phyloP scores from a whole-genome alignment of 2,113 vertebrate species.

The Pterocles gutturalis region DNA sequence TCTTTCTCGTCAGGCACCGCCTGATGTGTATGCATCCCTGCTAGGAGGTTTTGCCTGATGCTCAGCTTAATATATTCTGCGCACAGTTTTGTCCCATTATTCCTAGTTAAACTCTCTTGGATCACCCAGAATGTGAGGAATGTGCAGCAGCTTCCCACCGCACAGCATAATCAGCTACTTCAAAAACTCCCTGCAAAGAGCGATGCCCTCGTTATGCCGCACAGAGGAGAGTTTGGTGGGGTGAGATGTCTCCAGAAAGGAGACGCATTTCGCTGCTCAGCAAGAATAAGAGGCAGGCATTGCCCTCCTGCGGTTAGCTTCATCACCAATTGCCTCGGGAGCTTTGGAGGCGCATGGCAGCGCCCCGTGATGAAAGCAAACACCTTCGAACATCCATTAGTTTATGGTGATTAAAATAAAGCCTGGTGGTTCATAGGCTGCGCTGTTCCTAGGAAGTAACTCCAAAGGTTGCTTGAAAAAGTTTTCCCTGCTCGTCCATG shows the following conservation, averaged over 20 bases:
- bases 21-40: not conserved
- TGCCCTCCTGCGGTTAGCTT: not conserved
- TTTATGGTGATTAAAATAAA: not conserved
- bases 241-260: not conserved
- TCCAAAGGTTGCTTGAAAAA: not conserved
- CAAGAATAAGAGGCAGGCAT: not conserved
- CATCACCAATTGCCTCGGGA: not conserved
- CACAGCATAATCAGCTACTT: slow-evolving; percentile 57
- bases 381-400: not conserved
- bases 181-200: slow-evolving; percentile 53
- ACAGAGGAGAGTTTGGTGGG: slow-evolving; percentile 2
- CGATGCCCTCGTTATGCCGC: slow-evolving; percentile 54
- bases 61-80: slow-evolving; percentile 15
- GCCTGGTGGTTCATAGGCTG: not conserved
- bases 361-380: slow-evolving; percentile 13
- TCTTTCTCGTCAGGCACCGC: not conserved
- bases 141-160: slow-evolving; percentile 37
- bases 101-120: slow-evolving; percentile 44
- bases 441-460: not conserved
- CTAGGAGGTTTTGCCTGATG: not conserved
- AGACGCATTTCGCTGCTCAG: slow-evolving; percentile 11
- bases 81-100: slow-evolving; percentile 38
- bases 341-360: not conserved
- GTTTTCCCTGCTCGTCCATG: not conserved
- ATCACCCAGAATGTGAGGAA: slow-evolving; percentile 47